A percentile compares a stretch with the other conserved stretches of the same genome.
Conservation (phyloP, 2,888 invertebrate species). For the Diplolepis rosae region DNA sequence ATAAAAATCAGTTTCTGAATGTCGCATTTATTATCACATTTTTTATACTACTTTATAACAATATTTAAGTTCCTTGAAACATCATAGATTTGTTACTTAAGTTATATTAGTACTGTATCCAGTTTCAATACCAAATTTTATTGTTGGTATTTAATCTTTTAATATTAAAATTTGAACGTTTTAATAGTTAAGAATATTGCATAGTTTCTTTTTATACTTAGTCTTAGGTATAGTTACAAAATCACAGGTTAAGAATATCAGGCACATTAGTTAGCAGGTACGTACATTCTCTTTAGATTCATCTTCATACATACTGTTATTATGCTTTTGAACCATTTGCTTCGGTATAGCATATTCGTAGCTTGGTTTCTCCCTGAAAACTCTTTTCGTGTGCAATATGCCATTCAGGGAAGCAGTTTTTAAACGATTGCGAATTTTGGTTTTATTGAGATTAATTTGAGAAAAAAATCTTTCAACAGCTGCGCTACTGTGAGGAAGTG, state of each 20-base stretch:
- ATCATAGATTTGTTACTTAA: not conserved
- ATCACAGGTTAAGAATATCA: no score
- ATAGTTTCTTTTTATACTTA: no score
- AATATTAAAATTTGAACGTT: not conserved
- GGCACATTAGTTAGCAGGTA: no score
- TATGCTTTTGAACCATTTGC: not conserved
- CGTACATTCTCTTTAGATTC: no score
- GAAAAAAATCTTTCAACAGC: slow-evolving; percentile 1
- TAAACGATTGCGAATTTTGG: not conserved
- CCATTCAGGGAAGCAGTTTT: not conserved
- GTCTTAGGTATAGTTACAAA: no score
- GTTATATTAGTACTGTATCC: no score
- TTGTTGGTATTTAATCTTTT: not conserved
- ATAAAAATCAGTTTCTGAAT: no score
- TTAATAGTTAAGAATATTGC: not conserved
- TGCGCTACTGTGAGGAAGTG: not conserved
- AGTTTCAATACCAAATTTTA: not conserved
- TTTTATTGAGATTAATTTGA: not conserved
- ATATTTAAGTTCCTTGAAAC: not conserved
- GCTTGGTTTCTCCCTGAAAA: not conserved
- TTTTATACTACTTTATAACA: not conserved
- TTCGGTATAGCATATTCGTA: not conserved
- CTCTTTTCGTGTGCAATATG: not conserved
- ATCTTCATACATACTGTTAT: no score
- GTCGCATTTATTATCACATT: no score